A percentile compares a stretch with the other conserved stretches of the same genome.
Evolutionary conservation across 2,888 invertebrate species (phyloP).

Genomic region (Drosophila recens): DNA sequence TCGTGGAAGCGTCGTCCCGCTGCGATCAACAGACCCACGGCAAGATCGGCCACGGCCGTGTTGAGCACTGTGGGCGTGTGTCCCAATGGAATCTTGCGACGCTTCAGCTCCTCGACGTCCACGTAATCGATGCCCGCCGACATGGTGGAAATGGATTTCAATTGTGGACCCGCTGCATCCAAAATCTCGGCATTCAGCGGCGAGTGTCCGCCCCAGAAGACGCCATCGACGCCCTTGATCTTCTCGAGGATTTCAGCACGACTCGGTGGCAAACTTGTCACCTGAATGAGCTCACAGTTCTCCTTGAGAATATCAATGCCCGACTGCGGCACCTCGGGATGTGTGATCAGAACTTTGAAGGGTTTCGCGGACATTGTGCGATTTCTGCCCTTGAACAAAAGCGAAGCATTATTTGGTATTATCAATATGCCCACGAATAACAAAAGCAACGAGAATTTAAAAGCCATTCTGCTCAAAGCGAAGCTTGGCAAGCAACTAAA

Average conservation of each 20-base stretch:
- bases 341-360: conserved; percentile 89
- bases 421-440: conserved; percentile 37
- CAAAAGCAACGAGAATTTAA: conserved; percentile 12
- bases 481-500: conserved; percentile 51
- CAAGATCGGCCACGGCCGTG: conserved; percentile 92
- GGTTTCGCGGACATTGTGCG: conserved; percentile 67
- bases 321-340: conserved; percentile 88
- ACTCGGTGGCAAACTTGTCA: conserved; percentile 75
- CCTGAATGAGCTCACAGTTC: conserved; percentile 78
- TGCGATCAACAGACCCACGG: conserved; percentile 91
- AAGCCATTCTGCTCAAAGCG: conserved; percentile 33
- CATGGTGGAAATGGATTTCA: conserved; percentile 93
- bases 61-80: conserved; percentile 92
- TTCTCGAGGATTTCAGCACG: conserved; percentile 82
- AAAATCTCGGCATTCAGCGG: conserved; percentile 81
- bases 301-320: conserved; percentile 89
- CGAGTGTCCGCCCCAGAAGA: conserved; percentile 82
- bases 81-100: conserved; percentile 91
- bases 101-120: conserved; percentile 90
- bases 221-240: conserved; percentile 82
- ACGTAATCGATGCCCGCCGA: conserved; percentile 95
- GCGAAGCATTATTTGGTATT: conserved; percentile 45
- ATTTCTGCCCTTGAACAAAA: conserved; percentile 46
- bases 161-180: conserved; percentile 86
- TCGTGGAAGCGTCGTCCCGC: conserved; percentile 92